phyloP scores from a whole-genome alignment of 1,140 invertebrate species.

The Drosophila murphyi region DNA sequence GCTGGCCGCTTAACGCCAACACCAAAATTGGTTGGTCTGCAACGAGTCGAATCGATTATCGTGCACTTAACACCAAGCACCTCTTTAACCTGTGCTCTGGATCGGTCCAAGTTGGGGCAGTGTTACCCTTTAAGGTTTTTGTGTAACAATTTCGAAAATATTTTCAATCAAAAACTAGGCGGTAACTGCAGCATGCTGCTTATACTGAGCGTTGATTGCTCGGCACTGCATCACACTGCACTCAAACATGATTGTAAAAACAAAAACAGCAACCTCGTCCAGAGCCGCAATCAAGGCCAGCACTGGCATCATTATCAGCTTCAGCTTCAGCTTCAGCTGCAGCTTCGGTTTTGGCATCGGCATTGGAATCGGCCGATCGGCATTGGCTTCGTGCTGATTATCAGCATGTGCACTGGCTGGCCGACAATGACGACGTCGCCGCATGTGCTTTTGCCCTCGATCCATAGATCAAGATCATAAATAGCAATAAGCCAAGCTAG shows the following conservation, averaged over 20 bases:
- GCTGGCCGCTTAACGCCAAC: constrained; percentile 77
- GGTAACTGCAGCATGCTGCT: constrained; percentile 44
- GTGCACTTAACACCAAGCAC: constrained; percentile 79
- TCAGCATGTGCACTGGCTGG: constrained; percentile 78
- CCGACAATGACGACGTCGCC: constrained; percentile 54
- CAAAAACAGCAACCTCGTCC: constrained; percentile 16
- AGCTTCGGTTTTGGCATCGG: constrained; percentile 15
- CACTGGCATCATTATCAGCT: constrained; percentile 64
- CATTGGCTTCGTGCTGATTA: constrained; percentile 71
- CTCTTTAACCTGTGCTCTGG: constrained; percentile 67
- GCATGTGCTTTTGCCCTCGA: constrained; percentile 84
- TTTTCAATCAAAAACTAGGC: constrained; percentile 70
- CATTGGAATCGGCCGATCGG: constrained; percentile 13
- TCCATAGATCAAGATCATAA: constrained; percentile 84
- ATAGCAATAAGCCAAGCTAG: constrained; percentile 83
- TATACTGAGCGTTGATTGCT: constrained; percentile 51
- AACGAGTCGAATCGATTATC: constrained; percentile 80
- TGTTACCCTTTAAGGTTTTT: constrained; percentile 76
- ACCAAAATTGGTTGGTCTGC: constrained; percentile 44
- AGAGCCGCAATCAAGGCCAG: constrained; percentile 69
- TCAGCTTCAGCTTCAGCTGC: constrained; percentile 9
- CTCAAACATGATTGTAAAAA: constrained; percentile 52
- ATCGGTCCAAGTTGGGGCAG: constrained; percentile 23
- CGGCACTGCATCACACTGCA: constrained; percentile 19
- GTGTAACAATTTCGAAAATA: constrained; percentile 72